Percentiles rank a stretch among this genome's conserved stretches.
phyloP scores from a whole-genome alignment of 1,140 invertebrate genomes.

The honey bee (Apis mellifera) region Amel_HAv3.1 CM009939.2:9786001-9786500 shows the following conservation, averaged over 20 bases:
- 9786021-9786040: background rate
- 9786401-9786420: background rate
- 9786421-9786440: background rate
- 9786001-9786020: background rate
- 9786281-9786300: background rate
- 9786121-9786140: background rate
- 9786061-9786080: background rate
- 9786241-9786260: background rate
- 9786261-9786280: background rate
- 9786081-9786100: background rate
- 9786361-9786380: background rate
- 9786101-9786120: background rate
- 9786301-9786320: background rate
- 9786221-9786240: background rate
- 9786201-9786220: background rate
- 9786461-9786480: background rate
- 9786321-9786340: background rate
- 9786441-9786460: background rate
- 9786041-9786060: too few species aligned
- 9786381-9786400: too few species aligned
- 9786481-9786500: background rate
- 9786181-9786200: background rate
- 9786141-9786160: background rate
- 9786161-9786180: fast-evolving
- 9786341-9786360: background rate